Base-by-base conservation (phyloP, 2,888 invertebrate genomes). In the Leucophenga montana region DNA sequence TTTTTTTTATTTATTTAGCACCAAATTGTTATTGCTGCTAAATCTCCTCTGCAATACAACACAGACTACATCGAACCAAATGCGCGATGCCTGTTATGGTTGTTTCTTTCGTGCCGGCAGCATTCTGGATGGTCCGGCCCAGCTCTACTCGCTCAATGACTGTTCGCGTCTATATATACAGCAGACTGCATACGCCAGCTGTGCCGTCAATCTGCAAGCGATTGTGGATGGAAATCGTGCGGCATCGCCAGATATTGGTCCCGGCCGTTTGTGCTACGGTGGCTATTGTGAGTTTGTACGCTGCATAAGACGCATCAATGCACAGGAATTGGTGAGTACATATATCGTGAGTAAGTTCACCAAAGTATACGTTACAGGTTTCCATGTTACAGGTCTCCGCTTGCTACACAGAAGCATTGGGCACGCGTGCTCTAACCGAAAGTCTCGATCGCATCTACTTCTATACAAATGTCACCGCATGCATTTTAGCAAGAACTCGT, bases 41-140 rank as follows among this genome's bases (percentile, higher is more conserved):
- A 92, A 91, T 80, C 86, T 92, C 71, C 90, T 92, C 72, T 93
- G 93, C 84, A 92, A 91, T 78, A 91, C 92, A 48, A 92, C 92
- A n/a, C 92, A 92, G 85, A 91, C 90, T 16, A 90, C 91, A 1
- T 91, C 92, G 75, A 87, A 90, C 4, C 90, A 91, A 46, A 77
- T 88, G 70, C 90, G 92, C 71, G 92, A 92, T 87, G 91, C 91
- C 14, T 93, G 93, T 79, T 92, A 92, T 73, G 90, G 92, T 22
- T 92, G 93, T 80, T 93, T 93, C 83, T 90, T 91, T 71, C 88
- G 90, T 74, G 91, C 91, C 2, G 91, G 91, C 65, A 87, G 90
- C 39, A 83, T 89, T 14, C 89, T 90, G 88, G 74, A 71, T 44
- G 91, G 91, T 3, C 90, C 91, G 56, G 91, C 90, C 75, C 91